Evolutionary conservation across 1,140 invertebrate species (phyloP).

Genomic region (Drosophila elegans): DNA sequence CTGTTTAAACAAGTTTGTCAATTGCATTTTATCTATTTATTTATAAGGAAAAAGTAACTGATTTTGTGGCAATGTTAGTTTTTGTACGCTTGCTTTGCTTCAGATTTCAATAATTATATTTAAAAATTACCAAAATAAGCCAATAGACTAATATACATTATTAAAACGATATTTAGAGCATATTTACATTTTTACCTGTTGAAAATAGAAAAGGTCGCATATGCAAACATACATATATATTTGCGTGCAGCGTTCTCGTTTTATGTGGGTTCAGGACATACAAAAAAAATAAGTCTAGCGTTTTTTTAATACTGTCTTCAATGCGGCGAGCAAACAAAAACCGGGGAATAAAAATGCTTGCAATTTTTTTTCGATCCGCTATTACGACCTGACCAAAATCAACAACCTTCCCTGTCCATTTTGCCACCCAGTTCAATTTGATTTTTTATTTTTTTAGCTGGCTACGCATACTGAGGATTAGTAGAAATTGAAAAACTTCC

Average conservation of each 20-base stretch:
- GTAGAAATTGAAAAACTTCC: constrained; percentile 68
- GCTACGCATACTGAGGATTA: constrained; percentile 56
- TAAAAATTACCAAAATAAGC: no score
- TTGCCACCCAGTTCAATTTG: constrained; percentile 49
- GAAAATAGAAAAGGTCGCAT: background rate
- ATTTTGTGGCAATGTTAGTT: no score
- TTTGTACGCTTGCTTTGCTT: no score
- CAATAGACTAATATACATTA: no score
- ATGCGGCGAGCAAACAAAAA: constrained; percentile 53
- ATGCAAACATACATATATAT: no score
- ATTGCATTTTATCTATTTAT: no score
- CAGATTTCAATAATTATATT: no score
- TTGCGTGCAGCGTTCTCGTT: background rate
- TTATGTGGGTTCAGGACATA: constrained; percentile 25
- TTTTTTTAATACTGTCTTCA: constrained; percentile 14
- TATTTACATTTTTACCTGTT: background rate
- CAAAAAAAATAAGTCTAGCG: constrained; percentile 5
- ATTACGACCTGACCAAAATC: constrained; percentile 21
- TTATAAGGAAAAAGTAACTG: no score
- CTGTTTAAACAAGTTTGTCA: background rate
- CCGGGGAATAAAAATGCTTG: constrained; percentile 31
- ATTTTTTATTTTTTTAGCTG: constrained; percentile 58
- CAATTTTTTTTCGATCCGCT: constrained; percentile 34
- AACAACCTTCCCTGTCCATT: constrained; percentile 8
- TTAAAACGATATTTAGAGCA: no score